Evolutionary conservation across 2,797 vertebrate species (phyloP).

Genomic region (Florisuga fusca): DNA sequence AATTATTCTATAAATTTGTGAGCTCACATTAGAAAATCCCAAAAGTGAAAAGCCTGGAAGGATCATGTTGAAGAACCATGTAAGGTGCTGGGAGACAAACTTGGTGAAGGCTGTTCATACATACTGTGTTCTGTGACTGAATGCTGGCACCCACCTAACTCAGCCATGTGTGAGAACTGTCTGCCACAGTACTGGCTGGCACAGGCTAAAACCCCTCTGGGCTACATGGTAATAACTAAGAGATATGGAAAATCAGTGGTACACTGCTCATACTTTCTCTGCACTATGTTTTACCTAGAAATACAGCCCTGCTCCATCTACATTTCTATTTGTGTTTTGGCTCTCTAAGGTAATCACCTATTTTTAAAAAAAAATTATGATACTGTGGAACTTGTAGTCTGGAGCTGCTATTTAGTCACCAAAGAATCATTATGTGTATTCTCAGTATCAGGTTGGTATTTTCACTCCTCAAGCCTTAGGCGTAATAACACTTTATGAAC

Average conservation of each 20-base stretch:
- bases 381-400: not conserved
- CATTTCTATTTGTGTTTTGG: not conserved
- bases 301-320: not conserved
- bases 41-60: not conserved
- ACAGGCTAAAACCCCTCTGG: not conserved
- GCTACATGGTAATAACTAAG: not conserved
- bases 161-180: not conserved
- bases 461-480: not conserved
- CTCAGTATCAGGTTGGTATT: not conserved
- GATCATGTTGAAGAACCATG: not conserved
- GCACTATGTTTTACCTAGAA: not conserved
- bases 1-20: not conserved
- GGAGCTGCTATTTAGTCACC: not conserved
- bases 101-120: not conserved
- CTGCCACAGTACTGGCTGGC: not conserved
- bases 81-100: not conserved
- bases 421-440: not conserved
- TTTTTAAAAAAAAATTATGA: not conserved
- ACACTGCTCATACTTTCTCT: not conserved
- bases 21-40: not conserved
- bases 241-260: not conserved
- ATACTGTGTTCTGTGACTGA: rapidly evolving
- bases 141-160: not conserved
- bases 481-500: not conserved
- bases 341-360: not conserved